Evolutionary conservation across 2,797 vertebrate genomes (phyloP), one percentile per base, ranked within the genome.

Genomic region (Gymnodraco acuticeps): DNA sequence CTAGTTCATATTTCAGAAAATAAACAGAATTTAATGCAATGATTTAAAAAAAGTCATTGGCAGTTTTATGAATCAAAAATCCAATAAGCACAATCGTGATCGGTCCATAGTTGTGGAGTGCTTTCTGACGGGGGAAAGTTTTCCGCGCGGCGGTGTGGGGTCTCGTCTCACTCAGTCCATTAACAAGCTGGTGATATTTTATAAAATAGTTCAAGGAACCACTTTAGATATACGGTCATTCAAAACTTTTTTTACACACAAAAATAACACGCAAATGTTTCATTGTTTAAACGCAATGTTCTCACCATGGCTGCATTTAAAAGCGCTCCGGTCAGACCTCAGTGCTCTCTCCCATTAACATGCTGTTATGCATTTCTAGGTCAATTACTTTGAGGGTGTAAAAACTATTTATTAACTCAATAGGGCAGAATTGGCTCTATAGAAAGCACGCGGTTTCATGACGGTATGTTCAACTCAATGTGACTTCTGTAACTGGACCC

Each of bases 401-500:
- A 52, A 73, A 74, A 66, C 16, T 48, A 60, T 77, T 38, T n/a
- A 69, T 50, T 14, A 60, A 78, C 27, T 46, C 12, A 6, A 38
- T 38, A 38, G 27, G 52, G 31, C 59, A 58, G n/a, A 73, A 15
- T 1, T 50, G 10, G 16, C 51, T 69, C 56, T 23, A 54, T 19
- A 54, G 53, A 60, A 46, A 13, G 19, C 63, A 48, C 4, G 19
- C 43, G 48, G 55, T 72, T 70, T 73, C 61, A 58, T 80, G 75
- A 62, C 81, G 12, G 60, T 27, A 55, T 85, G 55, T 77, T 68
- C 8, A 77, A 73, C 52, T 61, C 73, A 43, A 48, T 58, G 76
- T 79, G 53, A 70, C 31, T 78, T 72, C 48, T 75, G 73, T 65
- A 86, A 86, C 83, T 42, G 87, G 88, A 92, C 83, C 64, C 82